Evolutionary conservation across 1,140 invertebrate genomes (phyloP).

Genomic region (Brachionus sp.): DNA sequence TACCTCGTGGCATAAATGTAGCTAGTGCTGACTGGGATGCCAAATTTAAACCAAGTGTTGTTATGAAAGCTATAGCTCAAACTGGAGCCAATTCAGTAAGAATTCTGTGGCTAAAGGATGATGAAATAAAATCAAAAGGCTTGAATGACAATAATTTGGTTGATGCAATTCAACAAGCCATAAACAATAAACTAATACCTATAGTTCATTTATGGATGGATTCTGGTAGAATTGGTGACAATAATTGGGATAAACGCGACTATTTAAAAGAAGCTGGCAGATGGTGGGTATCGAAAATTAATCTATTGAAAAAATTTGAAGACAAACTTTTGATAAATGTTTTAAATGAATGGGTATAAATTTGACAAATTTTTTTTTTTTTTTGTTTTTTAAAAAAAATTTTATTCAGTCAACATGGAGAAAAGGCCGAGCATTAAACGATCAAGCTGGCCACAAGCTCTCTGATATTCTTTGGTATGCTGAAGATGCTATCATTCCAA

Average conservation of each 20-base stretch:
- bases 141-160: conserved; percentile 17
- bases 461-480: background rate
- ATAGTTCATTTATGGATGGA: background rate
- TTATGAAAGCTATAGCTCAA: background rate
- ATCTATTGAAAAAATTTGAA: background rate
- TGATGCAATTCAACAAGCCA: conserved; percentile 5
- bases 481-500: background rate
- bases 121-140: background rate
- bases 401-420: background rate
- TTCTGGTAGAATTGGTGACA: background rate
- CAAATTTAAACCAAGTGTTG: background rate
- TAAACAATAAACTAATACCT: background rate
- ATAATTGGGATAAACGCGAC: background rate
- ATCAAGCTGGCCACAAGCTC: background rate
- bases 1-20: background rate
- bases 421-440: background rate
- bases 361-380: background rate
- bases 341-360: background rate
- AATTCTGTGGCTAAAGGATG: background rate
- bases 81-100: background rate
- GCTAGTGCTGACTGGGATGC: background rate
- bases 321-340: background rate
- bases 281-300: background rate
- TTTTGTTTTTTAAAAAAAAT: too few species aligned
- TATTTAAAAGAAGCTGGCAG: background rate